Conservation (phyloP, 2,797 vertebrate species). For the Pseudochaenichthys georgianus region DNA sequence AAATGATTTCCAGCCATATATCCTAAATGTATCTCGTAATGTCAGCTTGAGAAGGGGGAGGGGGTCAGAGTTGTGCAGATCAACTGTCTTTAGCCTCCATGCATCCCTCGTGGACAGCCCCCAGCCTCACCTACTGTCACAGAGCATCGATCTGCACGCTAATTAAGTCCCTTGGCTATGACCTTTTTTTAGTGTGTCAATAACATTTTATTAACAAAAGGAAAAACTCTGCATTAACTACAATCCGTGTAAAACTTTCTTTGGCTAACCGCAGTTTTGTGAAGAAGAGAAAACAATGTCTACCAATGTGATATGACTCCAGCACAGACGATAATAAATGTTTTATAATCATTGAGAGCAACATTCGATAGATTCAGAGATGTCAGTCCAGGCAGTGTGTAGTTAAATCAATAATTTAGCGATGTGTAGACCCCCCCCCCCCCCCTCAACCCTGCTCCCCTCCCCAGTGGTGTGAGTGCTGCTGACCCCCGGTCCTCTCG, state of each 20-base stretch:
- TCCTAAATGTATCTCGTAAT: not conserved
- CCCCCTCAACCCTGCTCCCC: conserved; percentile 8
- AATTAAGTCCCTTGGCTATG: conserved; percentile 54
- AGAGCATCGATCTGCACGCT: conserved; percentile 55
- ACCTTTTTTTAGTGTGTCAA: conserved; percentile 9
- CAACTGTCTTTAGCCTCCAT: conserved; percentile 45
- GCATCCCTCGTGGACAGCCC: conserved; percentile 22
- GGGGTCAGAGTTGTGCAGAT: conserved; percentile 17
- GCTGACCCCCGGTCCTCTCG: conserved; percentile 64
- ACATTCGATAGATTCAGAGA: conserved; percentile 42
- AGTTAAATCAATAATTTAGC: conserved; percentile 68
- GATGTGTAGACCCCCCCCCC: too few species aligned
- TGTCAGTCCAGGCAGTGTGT: conserved; percentile 38
- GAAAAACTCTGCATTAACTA: not conserved
- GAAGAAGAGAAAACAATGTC: not conserved
- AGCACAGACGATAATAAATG: conserved; percentile 48
- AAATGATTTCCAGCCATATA: conserved; percentile 13
- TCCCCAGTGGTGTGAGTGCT: conserved; percentile 41
- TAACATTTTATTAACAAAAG: conserved; percentile 2
- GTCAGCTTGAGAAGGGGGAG: not conserved
- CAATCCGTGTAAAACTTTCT: not conserved
- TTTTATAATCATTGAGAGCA: conserved; percentile 47
- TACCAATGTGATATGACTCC: conserved; percentile 28
- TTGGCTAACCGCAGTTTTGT: not conserved
- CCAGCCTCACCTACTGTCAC: conserved; percentile 57